These are phyloP conservation scores for Aythya baeri DNA, from an alignment of 2,113 vertebrate genomes.

Conservation along the genomic window DNA sequence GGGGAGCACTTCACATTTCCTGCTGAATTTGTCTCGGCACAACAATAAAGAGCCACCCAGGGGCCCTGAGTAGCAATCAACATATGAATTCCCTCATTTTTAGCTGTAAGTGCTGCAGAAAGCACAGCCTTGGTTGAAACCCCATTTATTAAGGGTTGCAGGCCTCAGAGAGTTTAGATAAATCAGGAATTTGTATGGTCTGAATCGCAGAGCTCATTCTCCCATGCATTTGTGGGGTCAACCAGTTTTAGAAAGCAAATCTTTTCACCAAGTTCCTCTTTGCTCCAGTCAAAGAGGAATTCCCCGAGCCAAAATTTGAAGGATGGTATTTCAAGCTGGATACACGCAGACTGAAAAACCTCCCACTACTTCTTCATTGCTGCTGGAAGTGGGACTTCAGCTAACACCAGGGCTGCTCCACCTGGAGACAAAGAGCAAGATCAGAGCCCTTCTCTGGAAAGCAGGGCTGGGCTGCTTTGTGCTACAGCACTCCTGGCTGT, in stretches of 20 bases:
- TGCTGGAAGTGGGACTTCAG: background rate
- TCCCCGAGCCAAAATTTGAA: background rate
- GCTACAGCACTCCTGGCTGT: background rate
- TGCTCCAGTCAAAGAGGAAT: background rate
- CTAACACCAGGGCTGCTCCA: background rate
- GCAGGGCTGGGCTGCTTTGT: background rate
- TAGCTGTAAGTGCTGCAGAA: background rate
- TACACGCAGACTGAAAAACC: accelerated
- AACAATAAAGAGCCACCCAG: background rate
- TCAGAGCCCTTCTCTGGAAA: background rate
- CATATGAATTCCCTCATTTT: constrained; percentile 2
- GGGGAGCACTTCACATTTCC: background rate
- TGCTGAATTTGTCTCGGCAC: background rate
- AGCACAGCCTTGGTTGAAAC: background rate
- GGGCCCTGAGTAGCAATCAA: background rate
- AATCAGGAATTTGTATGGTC: background rate
- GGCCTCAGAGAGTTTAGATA: background rate
- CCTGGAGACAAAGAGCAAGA: background rate
- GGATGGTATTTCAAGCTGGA: accelerated
- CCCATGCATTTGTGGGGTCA: background rate
- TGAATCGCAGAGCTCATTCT: background rate
- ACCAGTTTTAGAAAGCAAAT: background rate
- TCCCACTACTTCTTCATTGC: background rate
- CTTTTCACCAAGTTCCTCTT: background rate
- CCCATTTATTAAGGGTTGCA: background rate